These are phyloP conservation scores for Agonopterix subpropinquella DNA, from an alignment of 2,888 invertebrate genomes.

Conservation along the genomic window DNA sequence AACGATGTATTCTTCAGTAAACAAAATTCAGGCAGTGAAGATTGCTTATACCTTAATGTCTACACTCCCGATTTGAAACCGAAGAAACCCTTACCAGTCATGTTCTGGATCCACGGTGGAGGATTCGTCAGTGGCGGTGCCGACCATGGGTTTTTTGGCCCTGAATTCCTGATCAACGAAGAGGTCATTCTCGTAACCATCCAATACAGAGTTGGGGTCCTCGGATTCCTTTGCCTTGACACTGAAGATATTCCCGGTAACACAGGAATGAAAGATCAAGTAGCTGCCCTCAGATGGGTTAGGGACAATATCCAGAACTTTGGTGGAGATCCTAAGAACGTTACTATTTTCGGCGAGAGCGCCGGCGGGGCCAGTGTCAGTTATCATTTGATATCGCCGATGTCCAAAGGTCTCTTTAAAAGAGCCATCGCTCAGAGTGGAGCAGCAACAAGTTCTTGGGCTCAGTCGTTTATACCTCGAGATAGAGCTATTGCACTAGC, in stretches of 20 bases:
- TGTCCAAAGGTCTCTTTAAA: slow-evolving; percentile 43
- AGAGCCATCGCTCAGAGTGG: slow-evolving; percentile 81
- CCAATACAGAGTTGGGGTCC: slow-evolving; percentile 32
- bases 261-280: slow-evolving; percentile 41
- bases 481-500: slow-evolving; percentile 45
- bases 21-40: slow-evolving; percentile 30
- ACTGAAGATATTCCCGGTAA: slow-evolving; percentile 36
- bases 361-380: slow-evolving; percentile 33
- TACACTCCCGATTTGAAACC: slow-evolving; percentile 34
- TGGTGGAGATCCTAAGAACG: slow-evolving; percentile 37
- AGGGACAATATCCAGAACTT: slow-evolving; percentile 35
- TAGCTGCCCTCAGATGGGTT: slow-evolving; percentile 36
- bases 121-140: slow-evolving; percentile 28
- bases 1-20: slow-evolving; percentile 14
- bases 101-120: slow-evolving; percentile 39
- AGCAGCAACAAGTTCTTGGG: slow-evolving; percentile 75
- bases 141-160: slow-evolving; percentile 25
- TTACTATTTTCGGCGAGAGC: slow-evolving; percentile 45
- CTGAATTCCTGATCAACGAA: slow-evolving; percentile 30
- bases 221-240: slow-evolving; percentile 35
- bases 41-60: slow-evolving; percentile 45
- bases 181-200: slow-evolving; percentile 32
- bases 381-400: slow-evolving; percentile 40
- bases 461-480: slow-evolving; percentile 54
- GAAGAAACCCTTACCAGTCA: slow-evolving; percentile 27